A percentile compares a stretch with the other conserved stretches of the same genome.
phyloP scores from a whole-genome alignment of 2,113 vertebrate species.

The Natator depressus region DNA sequence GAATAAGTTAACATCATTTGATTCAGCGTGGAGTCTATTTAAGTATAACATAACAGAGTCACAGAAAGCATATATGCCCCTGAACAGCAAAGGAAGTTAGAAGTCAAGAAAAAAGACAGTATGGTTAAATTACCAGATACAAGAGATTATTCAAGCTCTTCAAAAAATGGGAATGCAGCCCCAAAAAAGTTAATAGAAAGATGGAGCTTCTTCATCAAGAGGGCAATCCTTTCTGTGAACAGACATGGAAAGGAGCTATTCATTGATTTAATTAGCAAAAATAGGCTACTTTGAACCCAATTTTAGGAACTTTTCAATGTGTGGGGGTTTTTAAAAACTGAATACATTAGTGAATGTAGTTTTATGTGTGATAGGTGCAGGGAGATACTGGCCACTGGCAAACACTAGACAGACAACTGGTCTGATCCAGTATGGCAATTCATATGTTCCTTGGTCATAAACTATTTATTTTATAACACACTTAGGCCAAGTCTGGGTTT shows the following conservation, averaged over 20 bases:
- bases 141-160: neutral
- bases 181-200: neutral
- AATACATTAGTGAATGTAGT: neutral
- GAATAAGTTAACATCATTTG: neutral
- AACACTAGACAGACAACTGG: neutral
- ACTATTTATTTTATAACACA: neutral
- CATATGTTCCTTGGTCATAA: neutral
- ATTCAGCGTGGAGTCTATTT: neutral
- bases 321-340: neutral
- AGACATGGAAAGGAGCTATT: neutral
- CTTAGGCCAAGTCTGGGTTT: neutral
- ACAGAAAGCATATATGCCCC: neutral
- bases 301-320: neutral
- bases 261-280: neutral
- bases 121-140: neutral
- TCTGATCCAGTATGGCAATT: neutral
- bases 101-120: neutral
- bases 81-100: neutral
- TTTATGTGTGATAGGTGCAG: neutral
- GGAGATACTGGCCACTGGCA: neutral
- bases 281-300: neutral
- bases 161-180: neutral
- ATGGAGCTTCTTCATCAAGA: neutral
- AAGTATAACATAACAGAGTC: neutral
- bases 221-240: neutral